These are phyloP conservation scores for Xyliphius kryptos DNA, from an alignment of 2,113 vertebrate genomes.

Conservation along the genomic window DNA sequence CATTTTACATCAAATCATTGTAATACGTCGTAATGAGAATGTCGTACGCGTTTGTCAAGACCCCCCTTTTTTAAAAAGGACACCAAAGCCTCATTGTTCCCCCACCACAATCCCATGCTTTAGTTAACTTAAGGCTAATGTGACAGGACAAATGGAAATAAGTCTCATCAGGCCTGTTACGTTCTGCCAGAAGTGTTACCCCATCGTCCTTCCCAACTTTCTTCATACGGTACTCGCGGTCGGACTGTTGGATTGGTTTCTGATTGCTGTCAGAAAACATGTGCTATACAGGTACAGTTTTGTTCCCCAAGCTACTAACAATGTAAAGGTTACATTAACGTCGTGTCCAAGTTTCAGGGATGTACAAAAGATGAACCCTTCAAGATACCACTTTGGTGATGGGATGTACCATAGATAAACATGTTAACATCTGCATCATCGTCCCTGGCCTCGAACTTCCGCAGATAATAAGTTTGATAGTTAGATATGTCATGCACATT, in stretches of 20 bases:
- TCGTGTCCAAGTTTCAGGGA: background rate
- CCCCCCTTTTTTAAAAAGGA: slow-evolving; percentile 41
- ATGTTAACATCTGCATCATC: background rate
- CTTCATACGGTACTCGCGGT: slow-evolving; percentile 12
- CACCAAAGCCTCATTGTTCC: slow-evolving; percentile 10
- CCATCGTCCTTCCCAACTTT: slow-evolving; percentile 16
- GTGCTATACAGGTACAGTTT: slow-evolving; percentile 3
- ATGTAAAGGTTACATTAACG: background rate
- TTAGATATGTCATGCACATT: too few relatives aligned
- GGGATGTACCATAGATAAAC: background rate
- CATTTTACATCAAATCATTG: slow-evolving; percentile 63
- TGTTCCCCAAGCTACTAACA: background rate
- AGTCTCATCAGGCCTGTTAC: background rate
- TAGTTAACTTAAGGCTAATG: background rate
- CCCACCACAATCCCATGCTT: background rate
- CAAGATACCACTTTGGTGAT: background rate
- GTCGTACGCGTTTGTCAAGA: slow-evolving; percentile 45
- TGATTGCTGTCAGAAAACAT: slow-evolving; percentile 8
- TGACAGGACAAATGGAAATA: background rate
- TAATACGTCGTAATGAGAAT: slow-evolving; percentile 53
- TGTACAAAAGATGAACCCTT: background rate
- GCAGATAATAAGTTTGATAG: too few relatives aligned
- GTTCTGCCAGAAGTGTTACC: slow-evolving; percentile 10
- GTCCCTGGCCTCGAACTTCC: too few relatives aligned
- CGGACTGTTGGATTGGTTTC: slow-evolving; percentile 1